These are phyloP conservation scores for Platycheirus rosarum DNA, from an alignment of 2,888 invertebrate genomes.

Conservation along the genomic window DNA sequence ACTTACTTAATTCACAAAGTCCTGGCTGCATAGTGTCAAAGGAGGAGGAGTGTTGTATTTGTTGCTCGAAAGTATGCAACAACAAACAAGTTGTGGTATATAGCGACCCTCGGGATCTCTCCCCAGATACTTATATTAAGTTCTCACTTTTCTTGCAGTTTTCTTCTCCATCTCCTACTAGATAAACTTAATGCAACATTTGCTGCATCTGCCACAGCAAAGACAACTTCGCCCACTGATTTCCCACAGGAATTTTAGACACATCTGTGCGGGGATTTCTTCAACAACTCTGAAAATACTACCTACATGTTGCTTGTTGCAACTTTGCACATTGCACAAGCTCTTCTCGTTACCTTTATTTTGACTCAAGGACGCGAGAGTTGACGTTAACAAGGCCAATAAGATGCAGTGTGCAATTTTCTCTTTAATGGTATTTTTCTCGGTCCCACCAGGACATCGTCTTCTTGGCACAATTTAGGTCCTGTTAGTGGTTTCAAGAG, in stretches of 20 bases:
- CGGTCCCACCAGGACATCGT: conserved; percentile 48
- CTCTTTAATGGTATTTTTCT: conserved; percentile 48
- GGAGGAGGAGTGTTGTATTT: not conserved
- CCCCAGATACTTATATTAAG: conserved; percentile 41
- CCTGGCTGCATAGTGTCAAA: conserved; percentile 1
- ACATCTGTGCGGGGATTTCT: conserved; percentile 14
- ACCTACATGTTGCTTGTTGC: conserved; percentile 33
- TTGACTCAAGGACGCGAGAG: conserved; percentile 11
- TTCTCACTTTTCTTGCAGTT: conserved; percentile 57
- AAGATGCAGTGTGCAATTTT: conserved; percentile 60
- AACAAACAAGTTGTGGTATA: conserved; percentile 35
- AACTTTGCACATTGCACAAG: not conserved
- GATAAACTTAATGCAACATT: conserved; percentile 62
- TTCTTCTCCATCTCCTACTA: conserved; percentile 39
- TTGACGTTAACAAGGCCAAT: conserved; percentile 68
- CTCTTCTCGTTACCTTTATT: conserved; percentile 42
- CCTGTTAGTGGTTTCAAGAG: conserved; percentile 24
- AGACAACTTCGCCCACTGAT: conserved; percentile 66
- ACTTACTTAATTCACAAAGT: conserved; percentile 3
- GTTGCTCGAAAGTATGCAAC: conserved; percentile 30
- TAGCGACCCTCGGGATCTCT: conserved; percentile 22
- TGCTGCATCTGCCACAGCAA: conserved; percentile 67
- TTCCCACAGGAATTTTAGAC: conserved; percentile 63
- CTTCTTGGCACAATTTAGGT: conserved; percentile 52
- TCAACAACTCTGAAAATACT: not conserved